phyloP scores from a whole-genome alignment of 2,888 invertebrate genomes.

The Synergus gifuensis region DNA sequence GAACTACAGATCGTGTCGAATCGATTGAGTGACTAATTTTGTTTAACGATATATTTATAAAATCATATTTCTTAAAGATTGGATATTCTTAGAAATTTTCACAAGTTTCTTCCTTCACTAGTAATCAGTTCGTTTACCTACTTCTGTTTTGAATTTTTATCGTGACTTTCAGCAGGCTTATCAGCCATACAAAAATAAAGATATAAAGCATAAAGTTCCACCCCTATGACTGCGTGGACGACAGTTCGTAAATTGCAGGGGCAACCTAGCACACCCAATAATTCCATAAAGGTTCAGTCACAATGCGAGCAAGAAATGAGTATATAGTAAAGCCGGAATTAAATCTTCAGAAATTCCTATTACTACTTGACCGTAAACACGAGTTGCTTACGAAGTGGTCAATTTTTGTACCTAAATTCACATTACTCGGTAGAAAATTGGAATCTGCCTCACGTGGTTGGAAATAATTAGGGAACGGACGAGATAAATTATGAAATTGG shows the following conservation, averaged over 20 bases:
- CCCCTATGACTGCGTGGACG: neutral
- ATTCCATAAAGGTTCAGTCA: slow-evolving; percentile 22
- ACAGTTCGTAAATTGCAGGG: slow-evolving; percentile 31
- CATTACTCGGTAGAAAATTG: neutral
- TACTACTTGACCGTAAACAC: neutral
- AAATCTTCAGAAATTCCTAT: neutral
- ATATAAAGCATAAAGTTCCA: neutral
- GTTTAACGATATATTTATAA: too few relatives aligned
- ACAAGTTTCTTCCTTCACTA: neutral
- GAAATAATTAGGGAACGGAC: neutral
- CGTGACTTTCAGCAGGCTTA: neutral
- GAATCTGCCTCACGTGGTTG: neutral
- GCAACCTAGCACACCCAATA: neutral
- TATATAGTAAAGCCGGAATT: neutral
- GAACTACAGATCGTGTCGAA: too few relatives aligned
- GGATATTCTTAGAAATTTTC: neutral
- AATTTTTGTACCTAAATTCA: neutral
- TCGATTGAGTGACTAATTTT: too few relatives aligned
- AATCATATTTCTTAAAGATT: too few relatives aligned
- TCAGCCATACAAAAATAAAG: neutral
- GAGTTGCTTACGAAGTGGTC: neutral
- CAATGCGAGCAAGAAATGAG: neutral
- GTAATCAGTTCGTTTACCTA: neutral
- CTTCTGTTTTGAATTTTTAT: neutral
- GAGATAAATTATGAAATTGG: too few relatives aligned